These are phyloP conservation scores for Brachionus asplanchnoidis DNA, from an alignment of 1,140 invertebrate species.

Conservation along the genomic window DNA sequence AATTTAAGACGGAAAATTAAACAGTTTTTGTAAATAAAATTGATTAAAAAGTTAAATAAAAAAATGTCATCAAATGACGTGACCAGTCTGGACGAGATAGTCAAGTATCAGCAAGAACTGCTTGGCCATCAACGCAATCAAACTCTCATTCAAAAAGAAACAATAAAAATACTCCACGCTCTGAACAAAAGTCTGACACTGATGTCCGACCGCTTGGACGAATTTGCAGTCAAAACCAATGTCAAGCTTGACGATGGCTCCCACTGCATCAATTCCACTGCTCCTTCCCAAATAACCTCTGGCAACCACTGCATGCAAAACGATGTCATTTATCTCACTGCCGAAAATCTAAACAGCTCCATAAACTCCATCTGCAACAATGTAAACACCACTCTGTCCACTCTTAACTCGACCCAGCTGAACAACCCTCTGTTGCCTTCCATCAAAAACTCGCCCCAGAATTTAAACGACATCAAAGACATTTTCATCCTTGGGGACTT, in stretches of 20 bases:
- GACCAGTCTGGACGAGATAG: slow-evolving; percentile 13
- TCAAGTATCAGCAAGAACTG: slow-evolving; percentile 27
- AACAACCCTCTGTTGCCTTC: background rate
- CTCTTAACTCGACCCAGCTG: background rate
- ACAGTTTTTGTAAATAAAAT: slow-evolving; percentile 6
- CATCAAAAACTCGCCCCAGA: background rate
- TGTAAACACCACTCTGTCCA: slow-evolving; percentile 1
- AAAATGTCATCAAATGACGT: background rate
- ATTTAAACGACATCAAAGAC: slow-evolving; percentile 27
- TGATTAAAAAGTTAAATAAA: background rate
- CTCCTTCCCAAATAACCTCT: background rate
- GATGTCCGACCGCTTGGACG: slow-evolving; percentile 24
- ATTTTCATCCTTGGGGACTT: background rate
- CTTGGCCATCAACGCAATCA: slow-evolving; percentile 8
- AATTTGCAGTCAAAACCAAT: slow-evolving; percentile 26
- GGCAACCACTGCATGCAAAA: background rate
- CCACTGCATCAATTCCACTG: background rate
- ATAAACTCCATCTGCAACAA: slow-evolving; percentile 9
- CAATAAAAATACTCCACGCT: background rate
- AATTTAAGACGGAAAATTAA: background rate
- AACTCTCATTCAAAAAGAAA: slow-evolving; percentile 11
- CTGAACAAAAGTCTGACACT: slow-evolving; percentile 9
- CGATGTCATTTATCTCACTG: slow-evolving; percentile 7
- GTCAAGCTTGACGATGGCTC: slow-evolving; percentile 4
- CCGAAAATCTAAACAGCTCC: slow-evolving; percentile 9